Evolutionary conservation across 64 coral and sea anemone genomes (phyloP), one percentile per base, ranked within the genome.

Genomic region (Platygyra sinensis): DNA sequence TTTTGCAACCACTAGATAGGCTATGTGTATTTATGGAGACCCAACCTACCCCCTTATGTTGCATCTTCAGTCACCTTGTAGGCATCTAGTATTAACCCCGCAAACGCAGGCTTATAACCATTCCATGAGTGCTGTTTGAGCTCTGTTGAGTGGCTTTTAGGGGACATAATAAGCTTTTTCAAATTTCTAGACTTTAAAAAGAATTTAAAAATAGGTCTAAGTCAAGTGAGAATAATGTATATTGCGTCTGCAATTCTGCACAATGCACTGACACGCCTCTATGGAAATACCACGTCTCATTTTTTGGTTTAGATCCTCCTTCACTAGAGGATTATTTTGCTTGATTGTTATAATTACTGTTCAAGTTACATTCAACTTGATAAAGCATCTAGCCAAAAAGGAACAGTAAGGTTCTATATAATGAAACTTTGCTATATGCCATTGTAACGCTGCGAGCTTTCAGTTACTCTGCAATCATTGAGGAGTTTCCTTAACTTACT

Each of bases 51-150:
- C 63, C 63, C 63, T 67, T 17, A 67, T 2, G 17, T 2, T 67
- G 63, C 63, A 67, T 67, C 63, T 67, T 6, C 13, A 67, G 17
- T 2, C 63, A 67, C 63, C 63, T 67, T 67, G 0, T 18, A 67
- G 63, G 63, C 63, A 67, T 67, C 63, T 2, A 54, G 1, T 54
- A 73, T 73, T 73, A 30, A 73, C 30, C 72, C 72, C n/a, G 15
- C 72, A 73, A 73, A 73, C 31, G 72, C 72, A 73, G n/a, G 72
- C 72, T 73, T 73, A 73, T 73, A 73, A 73, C 72, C 72, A 73
- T 73, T 73, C 72, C 72, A 73, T 73, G 72, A 73, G 72, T 28
- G 72, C n/a, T n/a, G n/a, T n/a, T n/a, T n/a, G n/a, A n/a, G n/a
- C n/a, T n/a, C n/a, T n/a, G n/a, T n/a, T n/a, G n/a, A n/a, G n/a